Base-by-base conservation (phyloP, 2,113 vertebrate genomes). In the Labeo rohita region DNA sequence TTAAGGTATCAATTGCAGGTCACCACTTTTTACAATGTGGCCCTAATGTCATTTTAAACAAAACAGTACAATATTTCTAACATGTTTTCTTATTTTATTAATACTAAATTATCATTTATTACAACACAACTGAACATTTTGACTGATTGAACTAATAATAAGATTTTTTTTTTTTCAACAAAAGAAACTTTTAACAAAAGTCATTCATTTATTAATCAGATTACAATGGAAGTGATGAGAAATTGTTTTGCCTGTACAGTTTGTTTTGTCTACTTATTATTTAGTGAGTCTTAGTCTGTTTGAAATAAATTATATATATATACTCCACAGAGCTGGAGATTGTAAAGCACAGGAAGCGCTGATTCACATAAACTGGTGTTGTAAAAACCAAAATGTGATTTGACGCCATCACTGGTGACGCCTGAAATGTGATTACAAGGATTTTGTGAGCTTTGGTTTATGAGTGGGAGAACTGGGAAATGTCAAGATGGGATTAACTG, bases 401-500 rank as follows among this genome's bases (percentile, higher is more conserved):
- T 54, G 47, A 83, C 47, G 68, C 23, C 2, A 36, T 34, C 80
- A 52, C 65, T 13, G 63, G 39, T 21, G 49, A 82, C 28, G 65
- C 80, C 11, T 83, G 63, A 83, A 70, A 83, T 70, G 10, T 54
- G 65, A 54, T 83, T 70, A 70, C 65, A 50, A 70, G 65, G 80
- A 23, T 39, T 82, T 68, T 82, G 45, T 82, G 63, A 52, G 63
- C 47, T 28, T 70, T 70, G 47, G 52, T 83, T 83, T 39, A 70
- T 36, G 18, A 83, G 65, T 39, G 3, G 16, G 65, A 83, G 65
- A 68, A 36, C 21, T 28, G 45, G 47, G 23, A 70, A 83, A 83
- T 83, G 80, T 70, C 63, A 83, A 83, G 28, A 83, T 39, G 80
- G 80, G 80, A 83, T 83, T 83, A 83, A 70, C 80, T 54, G 47